A percentile compares a stretch with the other conserved stretches of the same genome.
Conservation (phyloP, 2,888 invertebrate genomes). For the Drosophila lacicola region DNA sequence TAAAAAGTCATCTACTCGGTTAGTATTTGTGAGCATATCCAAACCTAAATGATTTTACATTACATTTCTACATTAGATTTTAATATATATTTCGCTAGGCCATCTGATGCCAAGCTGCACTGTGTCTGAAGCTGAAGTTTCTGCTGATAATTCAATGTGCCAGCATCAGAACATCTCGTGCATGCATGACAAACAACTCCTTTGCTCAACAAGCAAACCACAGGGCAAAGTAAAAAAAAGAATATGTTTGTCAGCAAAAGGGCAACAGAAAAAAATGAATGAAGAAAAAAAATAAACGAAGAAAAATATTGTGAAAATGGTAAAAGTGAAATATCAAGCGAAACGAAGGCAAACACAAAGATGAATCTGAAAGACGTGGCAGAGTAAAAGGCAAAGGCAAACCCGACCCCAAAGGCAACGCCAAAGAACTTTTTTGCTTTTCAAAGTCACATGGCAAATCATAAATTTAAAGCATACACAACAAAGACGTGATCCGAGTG, state of each 20-base stretch:
- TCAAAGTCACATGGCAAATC: slow-evolving; percentile 75
- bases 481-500: slow-evolving; percentile 36
- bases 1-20: no score
- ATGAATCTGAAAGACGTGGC: slow-evolving; percentile 45
- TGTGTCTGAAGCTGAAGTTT: slow-evolving; percentile 9
- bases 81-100: neutral
- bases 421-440: slow-evolving; percentile 56
- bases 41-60: neutral
- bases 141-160: slow-evolving; percentile 42
- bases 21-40: no score
- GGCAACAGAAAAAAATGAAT: slow-evolving; percentile 26
- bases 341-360: slow-evolving; percentile 50
- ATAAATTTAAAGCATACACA: slow-evolving; percentile 65
- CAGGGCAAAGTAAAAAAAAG: slow-evolving; percentile 19
- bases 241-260: slow-evolving; percentile 68
- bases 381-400: slow-evolving; percentile 29
- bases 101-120: slow-evolving; percentile 1
- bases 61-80: slow-evolving; percentile 2
- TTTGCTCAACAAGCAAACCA: slow-evolving; percentile 44
- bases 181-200: slow-evolving; percentile 55
- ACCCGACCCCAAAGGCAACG: slow-evolving; percentile 29
- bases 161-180: slow-evolving; percentile 34
- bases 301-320: slow-evolving; percentile 59
- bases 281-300: slow-evolving; percentile 9
- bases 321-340: slow-evolving; percentile 76